Evolutionary conservation across 64 coral and sea anemone genomes (phyloP).

Genomic region (Dendronephthya gigantea): DNA sequence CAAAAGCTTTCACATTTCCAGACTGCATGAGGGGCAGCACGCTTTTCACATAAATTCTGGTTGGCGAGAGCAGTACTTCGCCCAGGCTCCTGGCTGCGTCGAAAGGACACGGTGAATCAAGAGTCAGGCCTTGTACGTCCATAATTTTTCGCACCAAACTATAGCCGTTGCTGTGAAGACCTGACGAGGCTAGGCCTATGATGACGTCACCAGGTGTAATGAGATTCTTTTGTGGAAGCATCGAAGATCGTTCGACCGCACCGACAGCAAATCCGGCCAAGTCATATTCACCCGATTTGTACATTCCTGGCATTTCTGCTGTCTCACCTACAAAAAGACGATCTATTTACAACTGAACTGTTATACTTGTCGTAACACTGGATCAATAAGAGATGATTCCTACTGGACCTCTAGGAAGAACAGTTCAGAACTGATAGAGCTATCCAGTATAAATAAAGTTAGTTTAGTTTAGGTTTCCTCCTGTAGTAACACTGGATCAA

Average conservation of each 20-base stretch:
- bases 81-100: constrained; percentile 35
- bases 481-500: too few species aligned
- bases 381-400: not conserved
- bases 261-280: constrained; percentile 87
- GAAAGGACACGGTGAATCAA: constrained; percentile 56
- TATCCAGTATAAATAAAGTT: too few species aligned
- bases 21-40: constrained; percentile 64
- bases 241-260: constrained; percentile 53
- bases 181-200: constrained; percentile 68
- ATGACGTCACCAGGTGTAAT: constrained; percentile 59
- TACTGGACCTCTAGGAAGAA: too few species aligned
- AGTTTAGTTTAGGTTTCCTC: too few species aligned
- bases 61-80: constrained; percentile 59
- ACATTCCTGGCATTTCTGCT: constrained; percentile 96
- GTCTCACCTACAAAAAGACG: constrained; percentile 50
- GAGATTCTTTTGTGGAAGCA: constrained; percentile 42
- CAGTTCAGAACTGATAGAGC: too few species aligned
- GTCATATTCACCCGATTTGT: constrained; percentile 67
- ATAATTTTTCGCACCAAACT: constrained; percentile 69
- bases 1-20: constrained; percentile 80
- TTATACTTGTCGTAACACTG: too few species aligned
- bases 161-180: constrained; percentile 81
- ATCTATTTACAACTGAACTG: too few species aligned
- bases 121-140: constrained; percentile 27
- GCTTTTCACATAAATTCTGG: constrained; percentile 63